Base-by-base conservation (phyloP, 2,797 vertebrate species). In the Botia kubotai region DNA sequence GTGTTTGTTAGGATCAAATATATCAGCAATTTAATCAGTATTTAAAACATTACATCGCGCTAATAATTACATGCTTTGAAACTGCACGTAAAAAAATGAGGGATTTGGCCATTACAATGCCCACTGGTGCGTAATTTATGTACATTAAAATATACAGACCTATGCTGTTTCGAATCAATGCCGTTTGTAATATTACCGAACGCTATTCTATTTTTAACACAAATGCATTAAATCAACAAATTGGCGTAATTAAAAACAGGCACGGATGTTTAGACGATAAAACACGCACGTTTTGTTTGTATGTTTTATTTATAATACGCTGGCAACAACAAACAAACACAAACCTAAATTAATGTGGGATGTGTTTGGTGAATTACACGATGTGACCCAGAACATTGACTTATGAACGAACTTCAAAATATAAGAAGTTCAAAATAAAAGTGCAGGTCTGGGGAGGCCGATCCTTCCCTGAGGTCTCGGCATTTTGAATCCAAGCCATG, bases 401-500 rank as follows among this genome's bases (percentile, higher is more conserved):
- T 76, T 52, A 36, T 58, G 65, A 57, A 79, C 1, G 19, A 62
- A 21, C 57, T 60, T 26, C 23, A 26, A 26, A 26, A 26, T 26
- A 26, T 26, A 26, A 26, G 23, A 43, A 65, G 19, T 8, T 19
- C n/a, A 14, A 63, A 17, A 69, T 57, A 77, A 67, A 67, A 36
- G 43, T 14, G 21, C 12, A 10, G 48, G 12, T 43, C 3, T 3
- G 57, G 14, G 13, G 53, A 55, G 46, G 5, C 21, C 52, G 50
- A 16, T 67, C 21, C 43, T 6, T 77, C 63, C 62, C 39, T 50
- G 12, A 43, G 17, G 62, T 39, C 68, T 53, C n/a, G 14, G 4
- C 21, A 6, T 21, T 68, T 72, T 72, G 69, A 67, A 43, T 63
- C 2, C 3, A 17, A 79, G 52, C 76, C 50, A 39, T 19, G 23